Evolutionary conservation across 2,888 invertebrate genomes (phyloP).

Genomic region (Macaria notata): DNA sequence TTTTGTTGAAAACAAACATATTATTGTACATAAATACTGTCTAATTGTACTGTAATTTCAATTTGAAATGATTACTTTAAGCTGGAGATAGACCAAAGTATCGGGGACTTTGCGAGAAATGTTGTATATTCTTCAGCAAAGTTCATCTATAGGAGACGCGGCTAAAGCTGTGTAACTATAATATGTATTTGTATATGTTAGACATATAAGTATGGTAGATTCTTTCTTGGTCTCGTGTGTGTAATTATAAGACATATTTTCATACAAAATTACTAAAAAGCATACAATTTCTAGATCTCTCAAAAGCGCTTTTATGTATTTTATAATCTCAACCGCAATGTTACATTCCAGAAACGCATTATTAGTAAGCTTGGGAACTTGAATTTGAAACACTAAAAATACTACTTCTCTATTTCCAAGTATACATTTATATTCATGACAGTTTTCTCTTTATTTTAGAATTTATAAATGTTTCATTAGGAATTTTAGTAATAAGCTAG

Average conservation of each 20-base stretch:
- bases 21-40: constrained; percentile 37
- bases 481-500: constrained; percentile 14
- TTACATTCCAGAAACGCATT: constrained; percentile 72
- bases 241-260: constrained; percentile 25
- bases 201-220: constrained; percentile 41
- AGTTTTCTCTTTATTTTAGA: constrained; percentile 18
- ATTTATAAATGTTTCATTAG: background rate
- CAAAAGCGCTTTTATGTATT: constrained; percentile 54
- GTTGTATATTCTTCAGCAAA: constrained; percentile 70
- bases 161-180: constrained; percentile 61
- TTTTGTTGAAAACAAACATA: constrained; percentile 32
- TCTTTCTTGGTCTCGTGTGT: constrained; percentile 45
- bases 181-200: constrained; percentile 52
- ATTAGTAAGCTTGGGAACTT: constrained; percentile 50
- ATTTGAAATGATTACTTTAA: constrained; percentile 51
- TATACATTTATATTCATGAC: constrained; percentile 6
- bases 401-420: background rate
- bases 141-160: constrained; percentile 57
- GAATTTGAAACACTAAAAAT: background rate
- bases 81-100: constrained; percentile 87
- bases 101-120: constrained; percentile 70
- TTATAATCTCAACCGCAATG: constrained; percentile 70
- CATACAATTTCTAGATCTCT: constrained; percentile 58
- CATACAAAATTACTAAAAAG: constrained; percentile 13
- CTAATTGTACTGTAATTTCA: constrained; percentile 37